phyloP scores from a whole-genome alignment of 2,113 vertebrate species.

The Terrapene triunguis region DNA sequence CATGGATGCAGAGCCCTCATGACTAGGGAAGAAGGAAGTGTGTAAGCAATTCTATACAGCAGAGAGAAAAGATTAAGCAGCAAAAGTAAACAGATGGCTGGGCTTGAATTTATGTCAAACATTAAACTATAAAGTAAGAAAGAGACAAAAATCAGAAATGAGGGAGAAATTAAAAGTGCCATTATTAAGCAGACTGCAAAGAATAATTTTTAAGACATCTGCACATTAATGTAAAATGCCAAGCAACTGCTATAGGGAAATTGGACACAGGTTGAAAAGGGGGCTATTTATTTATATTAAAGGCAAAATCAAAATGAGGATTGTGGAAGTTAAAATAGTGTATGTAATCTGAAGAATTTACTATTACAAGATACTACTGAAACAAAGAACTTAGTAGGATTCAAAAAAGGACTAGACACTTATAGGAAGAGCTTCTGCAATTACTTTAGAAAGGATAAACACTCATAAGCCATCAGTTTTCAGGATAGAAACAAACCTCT shows the following conservation, averaged over 20 bases:
- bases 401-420: not conserved
- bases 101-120: not conserved
- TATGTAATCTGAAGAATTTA: not conserved
- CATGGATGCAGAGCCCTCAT: not conserved
- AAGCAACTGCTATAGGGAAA: not conserved
- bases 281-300: not conserved
- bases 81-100: not conserved
- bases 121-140: not conserved
- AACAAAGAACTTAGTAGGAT: not conserved
- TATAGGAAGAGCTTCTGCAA: not conserved
- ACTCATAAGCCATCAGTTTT: not conserved
- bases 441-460: not conserved
- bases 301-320: not conserved
- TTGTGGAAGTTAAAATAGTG: not conserved
- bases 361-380: not conserved
- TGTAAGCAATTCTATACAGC: not conserved
- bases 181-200: not conserved
- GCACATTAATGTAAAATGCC: not conserved
- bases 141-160: not conserved
- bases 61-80: not conserved
- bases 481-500: not conserved
- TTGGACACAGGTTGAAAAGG: not conserved
- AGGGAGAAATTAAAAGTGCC: not conserved
- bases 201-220: not conserved
- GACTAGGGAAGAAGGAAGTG: not conserved